Evolutionary conservation across 2,888 invertebrate genomes (phyloP).

Genomic region (Drosophila recens): DNA sequence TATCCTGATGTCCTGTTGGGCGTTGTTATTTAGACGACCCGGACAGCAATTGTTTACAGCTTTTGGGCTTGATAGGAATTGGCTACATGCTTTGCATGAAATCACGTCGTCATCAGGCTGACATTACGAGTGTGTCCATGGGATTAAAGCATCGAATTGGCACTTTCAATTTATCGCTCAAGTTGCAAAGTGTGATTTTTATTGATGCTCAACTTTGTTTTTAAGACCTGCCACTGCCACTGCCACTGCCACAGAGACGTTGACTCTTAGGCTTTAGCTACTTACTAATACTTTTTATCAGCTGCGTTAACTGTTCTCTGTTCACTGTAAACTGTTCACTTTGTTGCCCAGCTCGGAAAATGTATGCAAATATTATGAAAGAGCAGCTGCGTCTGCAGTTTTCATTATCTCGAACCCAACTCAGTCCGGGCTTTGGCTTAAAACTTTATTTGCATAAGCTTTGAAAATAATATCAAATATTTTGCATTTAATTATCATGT

Average conservation of each 20-base stretch:
- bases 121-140: constrained; percentile 74
- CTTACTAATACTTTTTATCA: constrained; percentile 63
- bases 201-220: constrained; percentile 69
- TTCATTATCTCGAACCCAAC: constrained; percentile 61
- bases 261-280: constrained; percentile 37
- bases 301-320: constrained; percentile 46
- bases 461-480: constrained; percentile 76
- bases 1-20: constrained; percentile 38
- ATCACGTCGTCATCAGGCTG: constrained; percentile 79
- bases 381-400: constrained; percentile 59
- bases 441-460: constrained; percentile 76
- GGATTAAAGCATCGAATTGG: constrained; percentile 79
- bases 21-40: constrained; percentile 67
- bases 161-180: constrained; percentile 77
- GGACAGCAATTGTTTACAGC: constrained; percentile 77
- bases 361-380: constrained; percentile 66
- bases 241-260: constrained; percentile 4
- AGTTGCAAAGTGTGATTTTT: constrained; percentile 76
- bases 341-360: constrained; percentile 47
- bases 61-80: constrained; percentile 61
- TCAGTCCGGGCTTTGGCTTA: constrained; percentile 43
- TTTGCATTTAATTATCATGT: constrained; percentile 77
- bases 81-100: constrained; percentile 78
- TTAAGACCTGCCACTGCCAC: constrained; percentile 20
- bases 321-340: constrained; percentile 33